Conservation (phyloP, 2,113 vertebrate species). For the Pteronura brasiliensis region DNA sequence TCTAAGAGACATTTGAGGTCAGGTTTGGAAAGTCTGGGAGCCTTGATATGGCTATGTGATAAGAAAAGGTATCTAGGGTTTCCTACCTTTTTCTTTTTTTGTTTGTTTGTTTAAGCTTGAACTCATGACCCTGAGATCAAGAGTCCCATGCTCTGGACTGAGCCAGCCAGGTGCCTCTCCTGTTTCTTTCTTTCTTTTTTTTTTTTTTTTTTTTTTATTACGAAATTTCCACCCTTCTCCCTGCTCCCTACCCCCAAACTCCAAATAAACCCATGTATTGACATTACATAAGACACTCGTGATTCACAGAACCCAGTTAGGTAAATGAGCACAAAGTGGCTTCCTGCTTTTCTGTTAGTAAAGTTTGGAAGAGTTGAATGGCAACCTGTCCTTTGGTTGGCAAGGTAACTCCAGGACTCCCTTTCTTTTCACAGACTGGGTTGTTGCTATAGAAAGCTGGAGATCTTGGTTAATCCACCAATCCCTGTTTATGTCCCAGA, state of each 20-base stretch:
- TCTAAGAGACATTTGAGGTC: not conserved
- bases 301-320: not conserved
- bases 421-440: not conserved
- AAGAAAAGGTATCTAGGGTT: not conserved
- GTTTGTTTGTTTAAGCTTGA: not conserved
- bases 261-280: not conserved
- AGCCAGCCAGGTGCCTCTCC: not conserved
- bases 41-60: slow-evolving; percentile 5
- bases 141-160: not conserved
- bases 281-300: not conserved
- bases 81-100: not conserved
- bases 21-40: slow-evolving; percentile 22
- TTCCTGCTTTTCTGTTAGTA: slow-evolving; percentile 16
- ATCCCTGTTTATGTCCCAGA: not conserved
- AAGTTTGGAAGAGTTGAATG: not conserved
- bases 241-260: not conserved
- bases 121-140: not conserved
- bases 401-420: not conserved
- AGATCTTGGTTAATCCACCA: not conserved
- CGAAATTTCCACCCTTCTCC: not conserved
- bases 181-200: not conserved
- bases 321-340: not conserved
- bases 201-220: not conserved
- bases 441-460: not conserved
- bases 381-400: not conserved